phyloP scores from a whole-genome alignment of 1,140 invertebrate genomes.

The Drosophila virilis region DNA sequence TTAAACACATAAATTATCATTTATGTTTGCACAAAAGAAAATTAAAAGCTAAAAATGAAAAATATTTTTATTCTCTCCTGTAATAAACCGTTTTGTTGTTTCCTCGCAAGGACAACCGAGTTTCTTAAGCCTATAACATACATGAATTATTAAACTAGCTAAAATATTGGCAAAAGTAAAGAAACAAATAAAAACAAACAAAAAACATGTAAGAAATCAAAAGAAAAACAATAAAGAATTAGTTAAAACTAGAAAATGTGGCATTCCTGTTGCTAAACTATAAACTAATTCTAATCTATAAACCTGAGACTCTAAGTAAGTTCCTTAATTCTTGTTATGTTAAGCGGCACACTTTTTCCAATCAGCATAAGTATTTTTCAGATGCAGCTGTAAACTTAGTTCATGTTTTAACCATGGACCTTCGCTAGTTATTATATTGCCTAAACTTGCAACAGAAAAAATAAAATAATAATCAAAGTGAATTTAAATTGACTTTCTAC shows the following conservation, averaged over 20 bases:
- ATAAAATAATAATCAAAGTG: no score
- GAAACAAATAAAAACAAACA: slow-evolving; percentile 31
- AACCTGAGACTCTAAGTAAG: slow-evolving; percentile 73
- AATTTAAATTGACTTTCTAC: background rate
- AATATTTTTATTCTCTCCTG: slow-evolving; percentile 84
- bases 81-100: slow-evolving; percentile 70
- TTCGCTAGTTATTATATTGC: background rate
- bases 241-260: slow-evolving; percentile 47
- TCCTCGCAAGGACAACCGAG: slow-evolving; percentile 66
- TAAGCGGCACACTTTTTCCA: background rate
- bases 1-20: slow-evolving; percentile 41
- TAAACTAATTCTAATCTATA: slow-evolving; percentile 49
- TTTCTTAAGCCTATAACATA: slow-evolving; percentile 38
- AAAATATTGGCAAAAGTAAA: slow-evolving; percentile 37
- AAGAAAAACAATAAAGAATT: slow-evolving; percentile 18
- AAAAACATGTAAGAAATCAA: slow-evolving; percentile 18
- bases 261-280: slow-evolving; percentile 34
- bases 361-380: background rate
- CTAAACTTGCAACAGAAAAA: no score
- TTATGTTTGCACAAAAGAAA: slow-evolving; percentile 47
- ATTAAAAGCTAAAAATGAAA: slow-evolving; percentile 84
- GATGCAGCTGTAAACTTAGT: background rate
- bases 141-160: slow-evolving; percentile 27
- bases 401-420: background rate
- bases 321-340: slow-evolving; percentile 8